Conservation (phyloP, 1,140 invertebrate genomes). For the Drosophila ananassae region DNA sequence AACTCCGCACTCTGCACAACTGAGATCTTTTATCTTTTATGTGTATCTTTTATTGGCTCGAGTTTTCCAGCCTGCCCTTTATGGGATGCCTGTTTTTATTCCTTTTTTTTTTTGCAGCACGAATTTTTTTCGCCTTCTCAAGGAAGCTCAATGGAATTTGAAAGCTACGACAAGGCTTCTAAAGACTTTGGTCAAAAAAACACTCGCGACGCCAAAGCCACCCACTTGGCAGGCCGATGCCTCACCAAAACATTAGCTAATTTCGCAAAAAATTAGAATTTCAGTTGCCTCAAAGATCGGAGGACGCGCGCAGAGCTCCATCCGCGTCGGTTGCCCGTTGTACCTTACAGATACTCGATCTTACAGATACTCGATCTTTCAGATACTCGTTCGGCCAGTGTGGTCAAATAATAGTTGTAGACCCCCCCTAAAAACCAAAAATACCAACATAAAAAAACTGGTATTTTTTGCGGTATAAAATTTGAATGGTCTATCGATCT, state of each 20-base stretch:
- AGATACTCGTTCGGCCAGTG: too few relatives aligned
- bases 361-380: not conserved
- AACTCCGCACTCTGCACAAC: slow-evolving; percentile 24
- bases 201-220: slow-evolving; percentile 15
- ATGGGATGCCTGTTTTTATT: slow-evolving; percentile 30
- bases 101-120: slow-evolving; percentile 9
- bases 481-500: not conserved
- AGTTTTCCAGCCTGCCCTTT: slow-evolving; percentile 74
- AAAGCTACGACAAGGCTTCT: slow-evolving; percentile 10
- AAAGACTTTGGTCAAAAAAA: slow-evolving; percentile 5
- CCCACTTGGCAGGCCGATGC: not conserved
- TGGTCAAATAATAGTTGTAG: too few relatives aligned
- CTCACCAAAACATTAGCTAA: slow-evolving; percentile 6
- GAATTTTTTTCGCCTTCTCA: slow-evolving; percentile 19
- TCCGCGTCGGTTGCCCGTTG: not conserved
- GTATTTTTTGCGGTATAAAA: not conserved
- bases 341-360: not conserved
- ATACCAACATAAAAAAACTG: not conserved
- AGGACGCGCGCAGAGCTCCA: slow-evolving; percentile 3
- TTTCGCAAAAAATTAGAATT: slow-evolving; percentile 20
- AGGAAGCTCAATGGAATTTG: slow-evolving; percentile 5
- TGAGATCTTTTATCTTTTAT: slow-evolving; percentile 65
- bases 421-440: not conserved
- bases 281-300: slow-evolving; percentile 4
- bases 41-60: slow-evolving; percentile 80